These are phyloP conservation scores for Phacellophora camtschatica DNA, from an alignment of 30 jellyfish, hydroid and myxozoan species.

Conservation along the genomic window DNA sequence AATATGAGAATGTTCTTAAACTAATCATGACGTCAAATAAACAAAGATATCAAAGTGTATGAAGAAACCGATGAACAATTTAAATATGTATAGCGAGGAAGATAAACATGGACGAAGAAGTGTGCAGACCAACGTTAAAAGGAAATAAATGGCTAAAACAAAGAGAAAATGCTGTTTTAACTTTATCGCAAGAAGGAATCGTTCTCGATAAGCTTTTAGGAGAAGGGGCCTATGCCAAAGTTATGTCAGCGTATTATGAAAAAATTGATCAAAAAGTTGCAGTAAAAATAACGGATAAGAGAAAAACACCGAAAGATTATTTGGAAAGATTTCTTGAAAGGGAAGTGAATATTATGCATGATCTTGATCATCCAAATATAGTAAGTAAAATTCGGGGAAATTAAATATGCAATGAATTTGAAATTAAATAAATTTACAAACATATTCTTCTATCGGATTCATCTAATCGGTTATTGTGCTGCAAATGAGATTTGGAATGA, in stretches of 20 bases:
- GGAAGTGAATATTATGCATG: constrained; percentile 19
- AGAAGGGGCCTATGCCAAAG: constrained; percentile 75
- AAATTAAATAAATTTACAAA: too few species aligned
- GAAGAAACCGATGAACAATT: too few species aligned
- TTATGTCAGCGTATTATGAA: constrained; percentile 46
- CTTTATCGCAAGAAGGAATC: constrained; percentile 51
- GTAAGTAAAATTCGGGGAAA: too few species aligned
- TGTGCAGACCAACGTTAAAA: neutral
- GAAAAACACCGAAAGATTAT: constrained; percentile 56
- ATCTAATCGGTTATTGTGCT: too few species aligned
- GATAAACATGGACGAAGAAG: constrained; percentile 14
- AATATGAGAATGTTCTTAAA: too few species aligned
- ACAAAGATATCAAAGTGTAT: too few species aligned
- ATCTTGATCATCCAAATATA: constrained; percentile 61
- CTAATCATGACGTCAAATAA: too few species aligned
- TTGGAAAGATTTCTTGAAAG: constrained; percentile 33
- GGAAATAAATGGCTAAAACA: constrained; percentile 44
- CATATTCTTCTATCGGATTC: too few species aligned
- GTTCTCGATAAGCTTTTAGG: constrained; percentile 28
- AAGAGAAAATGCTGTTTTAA: constrained; percentile 9
- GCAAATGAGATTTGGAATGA: too few species aligned
- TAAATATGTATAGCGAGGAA: too few species aligned
- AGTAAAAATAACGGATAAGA: constrained; percentile 44
- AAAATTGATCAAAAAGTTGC: constrained; percentile 43
- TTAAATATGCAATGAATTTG: too few species aligned